These are phyloP conservation scores for Chrysotoxum bicinctum DNA, from an alignment of 2,888 invertebrate species.

Conservation along the genomic window DNA sequence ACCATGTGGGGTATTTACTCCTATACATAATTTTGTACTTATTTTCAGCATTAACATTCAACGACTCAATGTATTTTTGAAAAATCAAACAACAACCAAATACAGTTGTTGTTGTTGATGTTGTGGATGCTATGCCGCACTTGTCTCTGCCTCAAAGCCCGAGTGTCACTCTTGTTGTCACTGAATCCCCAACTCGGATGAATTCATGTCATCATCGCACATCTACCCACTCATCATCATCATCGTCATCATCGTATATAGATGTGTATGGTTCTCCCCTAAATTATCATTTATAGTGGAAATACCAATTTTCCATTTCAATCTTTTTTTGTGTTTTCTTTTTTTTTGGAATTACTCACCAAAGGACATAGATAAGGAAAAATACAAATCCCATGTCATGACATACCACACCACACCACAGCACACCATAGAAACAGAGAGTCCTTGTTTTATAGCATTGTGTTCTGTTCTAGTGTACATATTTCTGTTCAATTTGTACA, in stretches of 20 bases:
- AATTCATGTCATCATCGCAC: constrained; percentile 53
- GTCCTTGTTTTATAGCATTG: constrained; percentile 12
- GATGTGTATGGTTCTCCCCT: neutral
- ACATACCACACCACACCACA: constrained; percentile 8
- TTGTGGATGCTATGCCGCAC: constrained; percentile 30
- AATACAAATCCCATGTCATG: constrained; percentile 35
- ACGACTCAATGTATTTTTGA: constrained; percentile 35
- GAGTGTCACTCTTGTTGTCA: constrained; percentile 49
- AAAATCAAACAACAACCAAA: constrained; percentile 9
- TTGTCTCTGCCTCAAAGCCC: constrained; percentile 28
- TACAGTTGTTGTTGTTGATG: neutral
- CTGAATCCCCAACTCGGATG: constrained; percentile 44
- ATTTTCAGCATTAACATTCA: constrained; percentile 23
- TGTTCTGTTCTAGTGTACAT: too few species aligned
- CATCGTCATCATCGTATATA: neutral
- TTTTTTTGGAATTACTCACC: constrained; percentile 12
- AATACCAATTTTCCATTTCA: constrained; percentile 62
- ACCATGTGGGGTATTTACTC: neutral
- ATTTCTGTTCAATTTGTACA: neutral
- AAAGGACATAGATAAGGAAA: constrained; percentile 28
- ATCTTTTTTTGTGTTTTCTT: constrained; percentile 16
- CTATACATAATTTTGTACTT: neutral
- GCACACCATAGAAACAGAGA: neutral
- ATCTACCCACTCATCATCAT: constrained; percentile 15
- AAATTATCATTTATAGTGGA: constrained; percentile 71